phyloP scores from a whole-genome alignment of 1,140 invertebrate genomes.

The Drosophila willistoni region DNA sequence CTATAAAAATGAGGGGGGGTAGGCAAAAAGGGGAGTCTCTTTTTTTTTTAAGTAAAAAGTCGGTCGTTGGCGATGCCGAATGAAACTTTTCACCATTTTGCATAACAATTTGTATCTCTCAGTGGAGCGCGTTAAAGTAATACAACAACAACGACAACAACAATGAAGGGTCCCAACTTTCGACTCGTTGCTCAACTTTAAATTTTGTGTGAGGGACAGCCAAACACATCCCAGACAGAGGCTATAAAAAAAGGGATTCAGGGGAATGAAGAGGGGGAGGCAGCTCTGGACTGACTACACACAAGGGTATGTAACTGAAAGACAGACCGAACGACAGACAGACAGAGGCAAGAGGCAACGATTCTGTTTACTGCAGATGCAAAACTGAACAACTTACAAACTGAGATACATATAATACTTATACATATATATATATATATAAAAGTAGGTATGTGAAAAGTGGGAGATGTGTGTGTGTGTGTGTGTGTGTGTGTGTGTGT shows the following conservation, averaged over 20 bases:
- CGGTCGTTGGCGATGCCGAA: constrained; percentile 61
- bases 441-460: constrained; percentile 1
- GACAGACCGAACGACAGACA: not conserved
- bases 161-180: constrained; percentile 72
- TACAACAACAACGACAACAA: constrained; percentile 49
- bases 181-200: constrained; percentile 77
- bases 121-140: constrained; percentile 79
- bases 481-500: constrained; percentile 26
- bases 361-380: constrained; percentile 45
- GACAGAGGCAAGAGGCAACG: not conserved
- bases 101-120: constrained; percentile 82
- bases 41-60: constrained; percentile 24
- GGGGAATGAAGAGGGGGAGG: not conserved
- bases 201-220: constrained; percentile 51
- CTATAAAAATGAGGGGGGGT: not conserved
- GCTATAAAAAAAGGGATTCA: constrained; percentile 63
- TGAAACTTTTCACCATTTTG: constrained; percentile 82
- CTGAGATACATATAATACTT: constrained; percentile 12
- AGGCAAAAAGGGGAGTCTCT: not conserved
- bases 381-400: constrained; percentile 9
- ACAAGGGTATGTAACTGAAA: constrained; percentile 9
- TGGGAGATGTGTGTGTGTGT: constrained; percentile 37
- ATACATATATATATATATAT: not conserved
- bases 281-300: not conserved
- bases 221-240: constrained; percentile 32